These are phyloP conservation scores for Maniola jurtina DNA, from an alignment of 1,140 invertebrate genomes.

Conservation along the genomic window DNA sequence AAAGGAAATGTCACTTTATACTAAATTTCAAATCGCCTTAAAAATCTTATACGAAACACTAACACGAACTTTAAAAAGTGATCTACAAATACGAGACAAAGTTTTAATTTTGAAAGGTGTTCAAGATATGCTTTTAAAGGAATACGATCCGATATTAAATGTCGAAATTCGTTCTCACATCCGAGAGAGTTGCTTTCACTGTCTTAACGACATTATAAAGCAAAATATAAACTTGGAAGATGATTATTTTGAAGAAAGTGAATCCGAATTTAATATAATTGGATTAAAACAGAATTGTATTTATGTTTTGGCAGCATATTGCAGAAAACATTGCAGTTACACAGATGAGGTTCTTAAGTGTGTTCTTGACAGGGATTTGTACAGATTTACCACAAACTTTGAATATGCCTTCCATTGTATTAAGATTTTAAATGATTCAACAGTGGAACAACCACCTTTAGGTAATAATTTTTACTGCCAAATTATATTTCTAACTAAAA, in stretches of 20 bases:
- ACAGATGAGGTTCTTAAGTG: conserved; percentile 55
- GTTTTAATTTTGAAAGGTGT: conserved; percentile 42
- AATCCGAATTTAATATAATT: conserved; percentile 42
- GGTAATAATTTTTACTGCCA: conserved; percentile 38
- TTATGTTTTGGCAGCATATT: conserved; percentile 54
- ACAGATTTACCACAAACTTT: conserved; percentile 43
- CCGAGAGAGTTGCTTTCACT: conserved; percentile 52
- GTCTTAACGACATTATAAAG: conserved; percentile 50
- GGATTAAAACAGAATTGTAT: conserved; percentile 54
- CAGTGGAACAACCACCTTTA: conserved; percentile 44
- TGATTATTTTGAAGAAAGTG: conserved; percentile 43
- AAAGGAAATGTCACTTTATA: conserved; percentile 30
- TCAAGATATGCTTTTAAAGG: conserved; percentile 41
- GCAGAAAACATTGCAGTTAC: conserved; percentile 41
- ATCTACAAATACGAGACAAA: conserved; percentile 43
- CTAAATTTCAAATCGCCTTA: conserved; percentile 34
- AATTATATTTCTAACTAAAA: neutral
- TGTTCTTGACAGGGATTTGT: conserved; percentile 54
- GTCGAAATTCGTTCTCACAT: conserved; percentile 40
- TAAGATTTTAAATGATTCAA: conserved; percentile 42
- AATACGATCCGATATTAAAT: conserved; percentile 46
- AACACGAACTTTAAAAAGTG: conserved; percentile 38
- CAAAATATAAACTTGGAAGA: conserved; percentile 41
- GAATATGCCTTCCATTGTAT: conserved; percentile 57
- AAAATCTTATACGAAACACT: conserved; percentile 38